A percentile compares a stretch with the other conserved stretches of the same genome.
Evolutionary conservation across 2,888 invertebrate species (phyloP).

Genomic region (Phasia obesa): DNA sequence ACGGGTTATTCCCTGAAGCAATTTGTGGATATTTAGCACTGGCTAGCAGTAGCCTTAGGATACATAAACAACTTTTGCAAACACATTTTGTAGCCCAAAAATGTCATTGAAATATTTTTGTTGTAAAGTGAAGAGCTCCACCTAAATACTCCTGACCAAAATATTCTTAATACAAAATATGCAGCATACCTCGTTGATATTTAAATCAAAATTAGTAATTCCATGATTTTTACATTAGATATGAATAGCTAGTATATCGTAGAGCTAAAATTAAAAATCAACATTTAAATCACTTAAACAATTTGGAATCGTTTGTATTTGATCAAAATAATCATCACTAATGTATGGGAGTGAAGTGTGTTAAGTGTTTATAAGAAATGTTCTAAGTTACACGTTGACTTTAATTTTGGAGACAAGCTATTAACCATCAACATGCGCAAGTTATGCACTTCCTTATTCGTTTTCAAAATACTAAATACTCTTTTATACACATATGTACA

Average conservation of each 20-base stretch:
- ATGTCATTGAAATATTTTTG: too few species aligned
- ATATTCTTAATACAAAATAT: too few species aligned
- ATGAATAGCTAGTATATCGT: not conserved
- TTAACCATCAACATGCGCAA: conserved; percentile 42
- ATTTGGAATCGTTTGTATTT: not conserved
- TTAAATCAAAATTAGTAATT: too few species aligned
- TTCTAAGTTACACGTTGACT: conserved; percentile 43
- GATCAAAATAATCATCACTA: not conserved
- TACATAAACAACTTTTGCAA: too few species aligned
- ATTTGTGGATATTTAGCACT: too few species aligned
- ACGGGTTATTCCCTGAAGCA: too few species aligned
- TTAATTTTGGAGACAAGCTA: conserved; percentile 27
- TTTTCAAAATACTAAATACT: conserved; percentile 16
- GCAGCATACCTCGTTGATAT: too few species aligned
- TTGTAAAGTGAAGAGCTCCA: too few species aligned
- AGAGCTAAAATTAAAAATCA: not conserved
- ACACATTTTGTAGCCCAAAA: too few species aligned
- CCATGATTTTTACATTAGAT: not conserved
- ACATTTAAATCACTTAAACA: conserved; percentile 27
- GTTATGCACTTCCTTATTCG: conserved; percentile 41
- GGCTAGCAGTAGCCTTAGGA: too few species aligned
- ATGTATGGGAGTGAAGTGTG: not conserved
- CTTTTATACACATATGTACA: too few species aligned
- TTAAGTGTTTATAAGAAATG: conserved; percentile 32
- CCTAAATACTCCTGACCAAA: too few species aligned